Percentiles rank a stretch among this genome's conserved stretches.
Evolutionary conservation across 2,888 invertebrate species (phyloP).

Genomic region (Anagyrus pseudococci): DNA sequence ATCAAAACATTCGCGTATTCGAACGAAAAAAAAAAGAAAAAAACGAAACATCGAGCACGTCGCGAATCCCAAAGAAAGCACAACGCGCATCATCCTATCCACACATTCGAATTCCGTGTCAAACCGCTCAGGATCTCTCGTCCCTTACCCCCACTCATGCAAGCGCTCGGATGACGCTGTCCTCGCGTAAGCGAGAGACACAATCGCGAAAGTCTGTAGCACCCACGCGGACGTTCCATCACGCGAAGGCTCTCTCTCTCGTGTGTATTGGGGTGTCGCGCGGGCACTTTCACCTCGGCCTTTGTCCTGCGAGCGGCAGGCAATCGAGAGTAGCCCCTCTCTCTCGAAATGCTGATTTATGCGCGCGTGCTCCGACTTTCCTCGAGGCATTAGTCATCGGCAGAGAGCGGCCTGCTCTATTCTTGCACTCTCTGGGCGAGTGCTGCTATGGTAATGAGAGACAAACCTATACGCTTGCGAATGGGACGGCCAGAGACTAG

Average conservation of each 20-base stretch:
- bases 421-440: not conserved
- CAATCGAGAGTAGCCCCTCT: not conserved
- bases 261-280: slow-evolving; percentile 12
- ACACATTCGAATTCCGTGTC: not conserved
- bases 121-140: not conserved
- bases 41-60: not conserved
- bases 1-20: no score
- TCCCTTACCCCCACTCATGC: not conserved
- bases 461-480: not conserved
- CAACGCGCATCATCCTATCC: no score
- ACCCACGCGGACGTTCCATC: not conserved
- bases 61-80: not conserved
- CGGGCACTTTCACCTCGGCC: slow-evolving; percentile 15
- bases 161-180: not conserved
- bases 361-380: not conserved
- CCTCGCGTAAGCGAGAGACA: not conserved
- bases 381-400: not conserved
- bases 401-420: not conserved
- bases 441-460: not conserved
- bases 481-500: not conserved
- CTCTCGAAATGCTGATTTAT: slow-evolving; percentile 1
- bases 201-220: not conserved
- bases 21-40: not conserved
- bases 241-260: not conserved
- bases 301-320: not conserved